Base-by-base conservation (phyloP, 2,113 vertebrate genomes). In the Larimichthys polyactis region DNA sequence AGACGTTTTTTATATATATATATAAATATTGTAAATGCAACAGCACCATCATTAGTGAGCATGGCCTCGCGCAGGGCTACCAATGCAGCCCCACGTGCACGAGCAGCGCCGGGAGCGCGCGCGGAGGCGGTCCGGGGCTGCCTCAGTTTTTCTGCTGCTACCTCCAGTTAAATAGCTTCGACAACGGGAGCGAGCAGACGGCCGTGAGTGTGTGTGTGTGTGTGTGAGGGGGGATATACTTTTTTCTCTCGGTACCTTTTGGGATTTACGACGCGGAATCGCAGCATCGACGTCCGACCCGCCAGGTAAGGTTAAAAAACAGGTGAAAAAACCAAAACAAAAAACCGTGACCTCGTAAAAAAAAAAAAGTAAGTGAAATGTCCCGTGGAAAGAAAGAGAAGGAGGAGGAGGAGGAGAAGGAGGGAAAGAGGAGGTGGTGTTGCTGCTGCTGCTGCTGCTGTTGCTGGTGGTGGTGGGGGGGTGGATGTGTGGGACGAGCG, bases 111-210 rank as follows among this genome's bases (percentile, higher is more conserved):
- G 93, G 83, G 94, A 92, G 91, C 95, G 95, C 95, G 95, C 95
- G 64, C 63, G 94, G 95, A 94, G 95, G 95, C 95, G 95, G 95
- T 95, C 92, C 92, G 91, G 91, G 79, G 89, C 92, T 92, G 93
- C 91, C 87, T 94, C 91, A 58, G 88, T 93, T 88, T 88, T 72
- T 92, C 87, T 88, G 86, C 90, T 90, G 90, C 93, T 91, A 81
- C 90, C 93, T 94, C 92, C 90, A 93, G 93, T 95, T 92, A 93
- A 94, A 95, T 79, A 94, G 92, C 93, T 79, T 88, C 92, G 93
- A 93, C 92, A 87, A 36, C 94, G 91, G 91, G 93, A 87, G 87
- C 93, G 94, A 93, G 93, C 93, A 75, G 91, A 82, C 92, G 91
- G 90, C 91, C 88, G 90, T 87, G 87, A 2, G 27, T 27, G 27